Evolutionary conservation across 2,797 vertebrate genomes (phyloP).

Genomic region (Tarsius wallacei): DNA sequence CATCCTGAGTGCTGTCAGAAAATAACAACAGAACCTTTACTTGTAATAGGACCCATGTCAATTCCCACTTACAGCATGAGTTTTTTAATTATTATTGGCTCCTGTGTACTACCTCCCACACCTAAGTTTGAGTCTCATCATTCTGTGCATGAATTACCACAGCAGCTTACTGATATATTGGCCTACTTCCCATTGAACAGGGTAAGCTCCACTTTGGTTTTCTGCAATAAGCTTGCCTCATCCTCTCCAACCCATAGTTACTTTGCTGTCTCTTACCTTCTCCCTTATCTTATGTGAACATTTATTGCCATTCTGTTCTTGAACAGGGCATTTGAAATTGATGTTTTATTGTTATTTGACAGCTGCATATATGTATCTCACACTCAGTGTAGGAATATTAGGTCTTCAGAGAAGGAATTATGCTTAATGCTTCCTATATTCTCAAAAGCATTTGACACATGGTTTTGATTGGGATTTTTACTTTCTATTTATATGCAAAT

Average conservation of each 20-base stretch:
- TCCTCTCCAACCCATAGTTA: background rate
- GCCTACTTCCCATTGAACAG: background rate
- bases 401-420: background rate
- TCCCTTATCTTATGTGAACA: background rate
- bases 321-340: background rate
- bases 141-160: background rate
- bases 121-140: background rate
- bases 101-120: background rate
- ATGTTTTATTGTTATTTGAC: background rate
- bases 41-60: background rate
- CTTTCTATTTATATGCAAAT: conserved; percentile 18
- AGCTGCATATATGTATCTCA: background rate
- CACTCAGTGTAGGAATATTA: background rate
- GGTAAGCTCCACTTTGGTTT: background rate
- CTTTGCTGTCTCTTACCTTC: background rate
- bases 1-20: background rate
- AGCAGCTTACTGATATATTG: background rate
- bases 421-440: background rate
- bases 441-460: background rate
- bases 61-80: background rate
- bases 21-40: background rate
- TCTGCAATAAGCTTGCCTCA: background rate
- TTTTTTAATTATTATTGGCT: background rate
- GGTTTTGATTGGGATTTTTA: conserved; percentile 32
- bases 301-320: background rate